These are phyloP conservation scores for Patella caerulea DNA, from an alignment of 2,888 invertebrate genomes.

Conservation along the genomic window DNA sequence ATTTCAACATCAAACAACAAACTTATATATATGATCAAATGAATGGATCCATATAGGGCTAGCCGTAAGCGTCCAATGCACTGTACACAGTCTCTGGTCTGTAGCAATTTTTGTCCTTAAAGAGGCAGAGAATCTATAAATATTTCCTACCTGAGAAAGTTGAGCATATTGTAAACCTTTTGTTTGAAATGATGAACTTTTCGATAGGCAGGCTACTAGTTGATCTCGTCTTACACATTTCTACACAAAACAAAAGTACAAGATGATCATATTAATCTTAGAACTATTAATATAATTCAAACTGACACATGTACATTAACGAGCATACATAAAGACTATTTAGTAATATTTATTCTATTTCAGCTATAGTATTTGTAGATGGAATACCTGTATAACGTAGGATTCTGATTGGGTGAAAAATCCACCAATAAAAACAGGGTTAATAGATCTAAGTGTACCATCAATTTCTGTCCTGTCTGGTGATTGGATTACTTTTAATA, in stretches of 20 bases:
- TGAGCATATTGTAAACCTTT: slow-evolving; percentile 50
- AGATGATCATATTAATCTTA: too few species aligned
- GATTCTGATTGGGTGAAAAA: neutral
- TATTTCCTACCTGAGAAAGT: slow-evolving; percentile 45
- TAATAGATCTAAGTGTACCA: neutral
- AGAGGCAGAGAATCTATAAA: neutral
- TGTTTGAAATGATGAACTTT: slow-evolving; percentile 49
- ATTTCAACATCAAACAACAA: too few species aligned
- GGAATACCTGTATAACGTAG: neutral
- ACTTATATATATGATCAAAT: too few species aligned
- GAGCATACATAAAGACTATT: too few species aligned
- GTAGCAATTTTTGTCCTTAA: too few species aligned
- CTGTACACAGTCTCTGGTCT: too few species aligned
- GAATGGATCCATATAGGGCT: too few species aligned
- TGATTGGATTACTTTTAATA: neutral
- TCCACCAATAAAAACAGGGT: neutral
- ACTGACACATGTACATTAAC: too few species aligned
- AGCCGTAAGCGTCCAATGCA: too few species aligned
- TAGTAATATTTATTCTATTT: too few species aligned
- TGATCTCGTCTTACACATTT: neutral
- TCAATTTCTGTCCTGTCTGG: neutral
- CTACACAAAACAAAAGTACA: too few species aligned
- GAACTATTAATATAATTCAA: too few species aligned
- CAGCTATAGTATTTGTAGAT: neutral
- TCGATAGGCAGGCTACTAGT: slow-evolving; percentile 24